phyloP scores from a whole-genome alignment of 2,113 vertebrate species.

The Poicephalus gulielmi region DNA sequence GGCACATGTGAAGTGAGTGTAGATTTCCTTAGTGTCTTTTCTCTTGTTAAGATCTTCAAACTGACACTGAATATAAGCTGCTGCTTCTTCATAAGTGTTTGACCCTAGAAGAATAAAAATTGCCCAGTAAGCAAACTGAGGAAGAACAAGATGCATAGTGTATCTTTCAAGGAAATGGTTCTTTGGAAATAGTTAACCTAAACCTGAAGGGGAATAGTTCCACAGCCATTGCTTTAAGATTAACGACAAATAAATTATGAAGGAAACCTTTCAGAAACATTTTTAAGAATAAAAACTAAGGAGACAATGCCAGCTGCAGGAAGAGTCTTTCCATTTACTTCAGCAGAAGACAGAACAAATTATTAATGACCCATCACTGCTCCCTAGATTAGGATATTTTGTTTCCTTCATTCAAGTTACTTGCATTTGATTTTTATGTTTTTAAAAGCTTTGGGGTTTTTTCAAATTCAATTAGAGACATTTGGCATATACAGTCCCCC shows the following conservation, averaged over 20 bases:
- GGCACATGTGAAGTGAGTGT: constrained; percentile 98
- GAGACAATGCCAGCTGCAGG: background rate
- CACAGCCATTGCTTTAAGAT: background rate
- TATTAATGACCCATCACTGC: background rate
- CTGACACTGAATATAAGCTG: constrained; percentile 97
- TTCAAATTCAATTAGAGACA: background rate
- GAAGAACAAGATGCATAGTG: background rate
- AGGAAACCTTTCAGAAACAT: background rate
- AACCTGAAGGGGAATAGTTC: background rate
- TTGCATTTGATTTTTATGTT: background rate
- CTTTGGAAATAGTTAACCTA: background rate
- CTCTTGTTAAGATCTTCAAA: constrained; percentile 98
- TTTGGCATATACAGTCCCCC: background rate
- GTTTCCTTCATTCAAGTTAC: background rate
- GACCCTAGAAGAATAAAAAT: constrained; percentile 79
- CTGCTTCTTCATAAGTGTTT: constrained; percentile 97
- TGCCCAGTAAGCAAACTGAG: background rate
- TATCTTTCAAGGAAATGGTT: background rate
- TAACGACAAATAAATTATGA: background rate
- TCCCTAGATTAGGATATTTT: background rate
- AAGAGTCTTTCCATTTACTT: background rate
- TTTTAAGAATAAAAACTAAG: background rate
- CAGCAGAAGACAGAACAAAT: background rate
- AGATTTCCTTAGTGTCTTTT: constrained; percentile 98
- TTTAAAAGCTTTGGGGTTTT: background rate